Percentiles rank a stretch among this genome's conserved stretches.
These are phyloP conservation scores for Cyprinella venusta DNA, from an alignment of 2,797 vertebrate species.

Conservation along the genomic window DNA sequence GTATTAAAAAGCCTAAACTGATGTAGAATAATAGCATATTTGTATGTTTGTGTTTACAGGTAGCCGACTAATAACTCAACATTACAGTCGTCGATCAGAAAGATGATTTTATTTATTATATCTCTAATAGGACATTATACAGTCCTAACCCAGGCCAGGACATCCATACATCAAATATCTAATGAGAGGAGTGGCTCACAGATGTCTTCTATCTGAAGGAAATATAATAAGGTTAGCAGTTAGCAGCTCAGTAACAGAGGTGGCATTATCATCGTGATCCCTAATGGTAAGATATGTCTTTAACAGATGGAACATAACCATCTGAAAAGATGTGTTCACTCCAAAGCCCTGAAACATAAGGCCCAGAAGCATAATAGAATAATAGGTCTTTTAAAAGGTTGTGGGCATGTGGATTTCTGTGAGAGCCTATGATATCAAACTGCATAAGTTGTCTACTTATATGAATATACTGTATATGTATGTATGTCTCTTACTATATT, in stretches of 20 bases:
- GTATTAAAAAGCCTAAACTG: neutral
- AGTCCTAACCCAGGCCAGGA: slow-evolving; percentile 43
- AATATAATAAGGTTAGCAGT: slow-evolving; percentile 59
- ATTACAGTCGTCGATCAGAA: slow-evolving; percentile 31
- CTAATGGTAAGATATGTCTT: slow-evolving; percentile 52
- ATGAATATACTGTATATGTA: neutral
- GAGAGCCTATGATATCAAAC: neutral
- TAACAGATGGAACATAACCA: slow-evolving; percentile 54
- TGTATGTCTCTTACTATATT: no score
- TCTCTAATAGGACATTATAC: slow-evolving; percentile 54
- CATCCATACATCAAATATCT: slow-evolving; percentile 55
- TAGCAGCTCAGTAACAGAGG: slow-evolving; percentile 51
- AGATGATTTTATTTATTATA: slow-evolving; percentile 39
- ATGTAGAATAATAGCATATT: neutral
- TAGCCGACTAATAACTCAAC: slow-evolving; percentile 40
- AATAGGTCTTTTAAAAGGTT: slow-evolving; percentile 4
- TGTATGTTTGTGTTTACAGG: slow-evolving; percentile 33
- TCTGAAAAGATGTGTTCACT: slow-evolving; percentile 43
- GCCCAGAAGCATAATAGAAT: neutral
- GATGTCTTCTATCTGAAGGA: slow-evolving; percentile 57
- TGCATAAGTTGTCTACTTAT: neutral
- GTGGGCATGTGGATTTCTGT: slow-evolving; percentile 4
- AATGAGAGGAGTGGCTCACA: slow-evolving; percentile 55
- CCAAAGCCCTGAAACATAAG: slow-evolving; percentile 7
- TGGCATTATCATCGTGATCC: slow-evolving; percentile 52